A percentile compares a stretch with the other conserved stretches of the same genome.
These are phyloP conservation scores for Argyresthia goedartella DNA, from an alignment of 2,888 invertebrate genomes.

Conservation along the genomic window DNA sequence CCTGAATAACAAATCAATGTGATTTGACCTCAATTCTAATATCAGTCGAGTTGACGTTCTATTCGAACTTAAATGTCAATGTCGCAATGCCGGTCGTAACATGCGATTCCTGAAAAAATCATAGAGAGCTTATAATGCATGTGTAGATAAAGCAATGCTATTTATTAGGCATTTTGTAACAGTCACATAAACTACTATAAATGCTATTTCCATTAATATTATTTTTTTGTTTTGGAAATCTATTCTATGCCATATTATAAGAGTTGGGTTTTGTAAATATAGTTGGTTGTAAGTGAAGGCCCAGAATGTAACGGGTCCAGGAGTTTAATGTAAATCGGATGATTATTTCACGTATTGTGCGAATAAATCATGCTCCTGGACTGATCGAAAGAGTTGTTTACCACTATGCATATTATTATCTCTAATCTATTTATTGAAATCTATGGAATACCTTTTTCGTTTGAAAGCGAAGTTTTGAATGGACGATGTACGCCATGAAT, in stretches of 20 bases:
- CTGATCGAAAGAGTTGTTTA: constrained; percentile 21
- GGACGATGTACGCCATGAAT: constrained; percentile 61
- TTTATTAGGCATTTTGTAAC: neutral
- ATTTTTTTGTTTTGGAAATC: neutral
- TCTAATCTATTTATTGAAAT: constrained; percentile 49
- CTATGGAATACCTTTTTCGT: constrained; percentile 66
- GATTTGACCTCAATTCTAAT: too few relatives aligned
- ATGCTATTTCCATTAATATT: too few relatives aligned
- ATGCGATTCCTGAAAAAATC: too few relatives aligned
- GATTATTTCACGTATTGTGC: neutral
- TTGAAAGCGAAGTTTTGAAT: constrained; percentile 51
- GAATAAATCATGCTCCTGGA: neutral
- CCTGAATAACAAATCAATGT: too few relatives aligned
- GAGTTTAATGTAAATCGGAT: too few relatives aligned
- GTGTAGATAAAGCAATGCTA: neutral
- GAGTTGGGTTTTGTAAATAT: constrained; percentile 43
- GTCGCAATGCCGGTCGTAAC: too few relatives aligned
- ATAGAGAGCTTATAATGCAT: too few relatives aligned
- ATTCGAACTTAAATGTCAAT: too few relatives aligned
- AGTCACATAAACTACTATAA: too few relatives aligned
- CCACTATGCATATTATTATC: constrained; percentile 26
- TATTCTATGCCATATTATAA: constrained; percentile 3
- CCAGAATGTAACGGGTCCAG: neutral
- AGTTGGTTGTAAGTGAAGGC: constrained; percentile 15
- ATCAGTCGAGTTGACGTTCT: too few relatives aligned